phyloP scores from a whole-genome alignment of 2,888 invertebrate species.

The Amblyjoppa proteus region DNA sequence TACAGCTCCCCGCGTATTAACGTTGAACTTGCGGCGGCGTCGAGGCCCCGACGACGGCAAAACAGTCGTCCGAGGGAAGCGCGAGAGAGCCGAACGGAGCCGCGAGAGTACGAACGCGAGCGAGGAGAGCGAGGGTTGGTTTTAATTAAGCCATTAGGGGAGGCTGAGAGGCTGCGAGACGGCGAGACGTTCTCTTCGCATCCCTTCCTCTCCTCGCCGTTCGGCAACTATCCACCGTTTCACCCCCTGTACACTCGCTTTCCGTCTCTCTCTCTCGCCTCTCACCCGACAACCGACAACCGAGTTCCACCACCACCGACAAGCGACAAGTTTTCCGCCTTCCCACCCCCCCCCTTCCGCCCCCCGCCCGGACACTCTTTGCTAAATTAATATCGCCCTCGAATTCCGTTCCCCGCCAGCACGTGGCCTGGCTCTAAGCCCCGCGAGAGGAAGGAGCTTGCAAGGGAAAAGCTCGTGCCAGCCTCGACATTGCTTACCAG shows the following conservation, averaged over 20 bases:
- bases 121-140: conserved; percentile 80
- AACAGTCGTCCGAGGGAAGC: conserved; percentile 39
- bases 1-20: conserved; percentile 28
- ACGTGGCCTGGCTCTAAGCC: conserved; percentile 53
- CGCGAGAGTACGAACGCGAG: conserved; percentile 59
- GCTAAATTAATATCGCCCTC: conserved; percentile 83
- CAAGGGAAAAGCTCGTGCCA: conserved; percentile 52
- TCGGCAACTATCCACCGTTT: conserved; percentile 51
- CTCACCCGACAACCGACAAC: conserved; percentile 46
- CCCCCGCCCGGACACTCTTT: conserved; percentile 68
- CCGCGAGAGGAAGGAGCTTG: conserved; percentile 20
- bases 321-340: conserved; percentile 49
- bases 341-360: conserved; percentile 51
- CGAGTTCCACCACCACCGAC: conserved; percentile 44
- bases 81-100: conserved; percentile 46
- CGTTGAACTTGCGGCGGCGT: conserved; percentile 47
- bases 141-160: conserved; percentile 85
- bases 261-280: conserved; percentile 21
- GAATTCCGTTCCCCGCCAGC: conserved; percentile 60
- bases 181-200: conserved; percentile 67
- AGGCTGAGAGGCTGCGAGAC: conserved; percentile 80
- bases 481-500: conserved; percentile 37
- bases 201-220: conserved; percentile 51
- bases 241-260: conserved; percentile 8
- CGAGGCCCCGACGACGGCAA: conserved; percentile 9